Percentiles rank a stretch among this genome's conserved stretches.
phyloP scores from a whole-genome alignment of 2,888 invertebrate species.

The Chrysolina oricalcia region DNA sequence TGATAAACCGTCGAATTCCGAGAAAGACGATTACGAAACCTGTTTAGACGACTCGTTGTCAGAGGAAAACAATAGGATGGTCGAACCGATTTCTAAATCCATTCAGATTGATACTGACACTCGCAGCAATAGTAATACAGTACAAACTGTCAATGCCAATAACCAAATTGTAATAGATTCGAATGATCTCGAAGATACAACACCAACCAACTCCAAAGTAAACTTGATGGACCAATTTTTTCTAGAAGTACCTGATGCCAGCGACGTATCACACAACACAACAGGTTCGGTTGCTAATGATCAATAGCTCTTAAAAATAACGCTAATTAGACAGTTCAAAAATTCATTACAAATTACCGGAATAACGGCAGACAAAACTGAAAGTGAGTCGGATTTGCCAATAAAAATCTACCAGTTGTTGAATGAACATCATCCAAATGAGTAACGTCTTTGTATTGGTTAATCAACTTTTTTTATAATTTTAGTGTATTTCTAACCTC shows the following conservation, averaged over 20 bases:
- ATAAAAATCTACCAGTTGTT: too few species aligned
- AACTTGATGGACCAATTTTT: constrained; percentile 56
- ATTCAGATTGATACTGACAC: constrained; percentile 38
- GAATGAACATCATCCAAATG: too few species aligned
- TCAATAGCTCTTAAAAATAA: too few species aligned
- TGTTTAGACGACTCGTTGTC: constrained; percentile 77
- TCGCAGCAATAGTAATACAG: constrained; percentile 38
- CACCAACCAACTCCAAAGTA: constrained; percentile 65
- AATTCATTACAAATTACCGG: too few species aligned
- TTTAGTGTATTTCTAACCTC: too few species aligned
- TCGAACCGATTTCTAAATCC: constrained; percentile 26
- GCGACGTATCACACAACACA: constrained; percentile 35
- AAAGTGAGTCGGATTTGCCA: too few species aligned
- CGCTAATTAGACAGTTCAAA: too few species aligned
- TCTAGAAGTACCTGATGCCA: constrained; percentile 47
- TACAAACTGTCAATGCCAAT: constrained; percentile 50
- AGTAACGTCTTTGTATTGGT: too few species aligned
- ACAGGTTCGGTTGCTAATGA: constrained; percentile 37
- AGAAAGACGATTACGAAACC: constrained; percentile 76
- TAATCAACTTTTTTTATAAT: too few species aligned
- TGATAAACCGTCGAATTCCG: constrained; percentile 60
- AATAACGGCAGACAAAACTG: too few species aligned
- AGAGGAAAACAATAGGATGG: constrained; percentile 60
- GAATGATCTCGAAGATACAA: constrained; percentile 57
- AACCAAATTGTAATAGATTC: constrained; percentile 41